Percentiles rank a stretch among this genome's conserved stretches.
Evolutionary conservation across 2,888 invertebrate genomes (phyloP).

Genomic region (Diarsia brunnea): DNA sequence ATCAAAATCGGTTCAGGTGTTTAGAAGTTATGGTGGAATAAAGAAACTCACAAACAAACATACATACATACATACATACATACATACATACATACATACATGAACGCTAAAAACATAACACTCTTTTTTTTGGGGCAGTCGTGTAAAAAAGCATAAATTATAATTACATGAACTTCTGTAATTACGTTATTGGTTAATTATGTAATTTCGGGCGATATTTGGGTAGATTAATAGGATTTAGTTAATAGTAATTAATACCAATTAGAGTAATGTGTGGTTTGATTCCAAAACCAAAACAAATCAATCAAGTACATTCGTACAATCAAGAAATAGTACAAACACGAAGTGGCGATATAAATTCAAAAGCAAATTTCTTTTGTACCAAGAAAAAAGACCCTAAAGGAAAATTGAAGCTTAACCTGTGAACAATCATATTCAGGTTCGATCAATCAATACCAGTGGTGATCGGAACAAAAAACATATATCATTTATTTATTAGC

Average conservation of each 20-base stretch:
- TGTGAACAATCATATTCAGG: conserved; percentile 44
- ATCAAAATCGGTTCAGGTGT: too few species aligned
- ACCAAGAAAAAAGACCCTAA: conserved; percentile 6
- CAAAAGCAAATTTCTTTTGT: conserved; percentile 33
- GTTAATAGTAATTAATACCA: not conserved
- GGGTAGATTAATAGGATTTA: not conserved
- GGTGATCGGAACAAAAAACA: conserved; percentile 61
- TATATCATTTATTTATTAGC: conserved; percentile 61
- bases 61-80: too few species aligned
- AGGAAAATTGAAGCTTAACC: conserved; percentile 35
- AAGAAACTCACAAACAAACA: too few species aligned
- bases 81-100: too few species aligned
- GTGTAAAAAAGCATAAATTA: not conserved
- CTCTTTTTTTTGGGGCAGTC: too few species aligned
- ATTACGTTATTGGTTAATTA: not conserved
- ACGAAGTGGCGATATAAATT: not conserved
- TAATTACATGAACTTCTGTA: not conserved
- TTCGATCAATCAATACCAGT: conserved; percentile 65
- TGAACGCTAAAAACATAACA: too few species aligned
- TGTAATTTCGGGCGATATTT: not conserved
- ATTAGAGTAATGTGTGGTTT: conserved; percentile 4
- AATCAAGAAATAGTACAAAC: not conserved
- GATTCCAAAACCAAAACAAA: not conserved
- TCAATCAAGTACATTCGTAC: not conserved
- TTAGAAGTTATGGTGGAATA: too few species aligned